Evolutionary conservation across 2,113 vertebrate genomes (phyloP), one percentile per base, ranked within the genome.

Genomic region (Erpornis zantholeuca): DNA sequence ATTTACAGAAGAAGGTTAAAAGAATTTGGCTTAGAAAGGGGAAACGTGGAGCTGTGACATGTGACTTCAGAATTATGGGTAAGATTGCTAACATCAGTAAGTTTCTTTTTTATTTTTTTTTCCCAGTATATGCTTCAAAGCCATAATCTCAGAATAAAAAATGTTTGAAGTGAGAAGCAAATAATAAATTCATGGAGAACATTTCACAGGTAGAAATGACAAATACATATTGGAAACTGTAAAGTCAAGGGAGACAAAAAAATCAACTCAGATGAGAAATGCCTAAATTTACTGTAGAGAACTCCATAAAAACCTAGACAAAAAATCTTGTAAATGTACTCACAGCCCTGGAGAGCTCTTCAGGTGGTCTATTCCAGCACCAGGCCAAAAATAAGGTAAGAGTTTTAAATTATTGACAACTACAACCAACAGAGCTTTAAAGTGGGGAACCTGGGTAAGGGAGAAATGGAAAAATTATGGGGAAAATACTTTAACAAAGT

Each of bases 371-470:
- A 14, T 86, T 95, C 65, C 61, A 90, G 64, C 35, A 90, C 18
- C 44, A 68, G 36, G 40, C 84, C 84, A 85, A 90, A 94, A 93
- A 92, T 33, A 84, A 94, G 82, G 90, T 92, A 94, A 94, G 94
- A 85, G 52, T 88, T 83, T 83, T 88, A 73, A 88, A 86, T 90
- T 70, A 83, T n/a, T 83, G 59, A 76, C 33, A 84, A 6, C 45
- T 61, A n/a, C 69, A 84, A 57, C 42, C 45, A 90, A 28, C 33
- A 71, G 31, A 86, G 57, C 56, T 92, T 90, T 88, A 68, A 96
- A 63, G 47, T 59, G 24, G 36, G 38, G 31, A 82, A 50, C 21
- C 8, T 45, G 64, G 28, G 15, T 60, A 66, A 63, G 33, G 33
- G 11, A 81, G 54, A 94, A 94, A 77, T 44, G 14, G 38, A 54